Evolutionary conservation across 1,140 invertebrate species (phyloP).

Genomic region (Lordiphosa mommai): DNA sequence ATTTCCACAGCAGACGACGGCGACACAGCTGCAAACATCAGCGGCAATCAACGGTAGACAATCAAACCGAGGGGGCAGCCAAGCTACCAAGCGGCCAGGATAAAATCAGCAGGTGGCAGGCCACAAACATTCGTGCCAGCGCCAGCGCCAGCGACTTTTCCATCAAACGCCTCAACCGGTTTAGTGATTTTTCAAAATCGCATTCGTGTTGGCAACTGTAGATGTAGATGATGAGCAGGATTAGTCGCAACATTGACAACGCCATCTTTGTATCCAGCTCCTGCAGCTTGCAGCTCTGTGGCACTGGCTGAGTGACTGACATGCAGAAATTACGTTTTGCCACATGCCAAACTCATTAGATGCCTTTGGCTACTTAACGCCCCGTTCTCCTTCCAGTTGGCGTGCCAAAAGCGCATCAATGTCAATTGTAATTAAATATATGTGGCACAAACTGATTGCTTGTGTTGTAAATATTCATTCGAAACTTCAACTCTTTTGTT

Average conservation of each 20-base stretch:
- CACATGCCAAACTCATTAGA: slow-evolving; percentile 64
- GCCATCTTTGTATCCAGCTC: slow-evolving; percentile 1
- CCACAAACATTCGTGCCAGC: not conserved
- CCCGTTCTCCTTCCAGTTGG: slow-evolving; percentile 55
- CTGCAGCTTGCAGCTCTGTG: slow-evolving; percentile 18
- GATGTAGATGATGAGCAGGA: slow-evolving; percentile 72
- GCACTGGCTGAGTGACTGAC: slow-evolving; percentile 52
- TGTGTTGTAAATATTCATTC: not conserved
- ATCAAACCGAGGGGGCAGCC: slow-evolving; percentile 62
- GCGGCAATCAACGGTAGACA: slow-evolving; percentile 73
- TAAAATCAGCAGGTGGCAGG: slow-evolving; percentile 70
- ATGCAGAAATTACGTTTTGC: slow-evolving; percentile 74
- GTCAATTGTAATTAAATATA: slow-evolving; percentile 68
- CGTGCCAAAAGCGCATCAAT: slow-evolving; percentile 62
- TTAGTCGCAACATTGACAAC: slow-evolving; percentile 65
- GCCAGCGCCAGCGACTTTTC: slow-evolving; percentile 35
- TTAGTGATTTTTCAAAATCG: slow-evolving; percentile 66
- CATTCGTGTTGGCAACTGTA: slow-evolving; percentile 45
- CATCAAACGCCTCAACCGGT: slow-evolving; percentile 65
- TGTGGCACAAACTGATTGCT: not conserved
- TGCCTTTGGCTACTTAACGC: slow-evolving; percentile 67
- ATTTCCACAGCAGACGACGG: slow-evolving; percentile 42
- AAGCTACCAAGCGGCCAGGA: slow-evolving; percentile 52
- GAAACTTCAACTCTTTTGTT: too few species aligned
- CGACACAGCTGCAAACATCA: slow-evolving; percentile 70